A percentile compares a stretch with the other conserved stretches of the same genome.
Conservation (phyloP, 2,113 vertebrate genomes). For the Pterophyllum scalare region DNA sequence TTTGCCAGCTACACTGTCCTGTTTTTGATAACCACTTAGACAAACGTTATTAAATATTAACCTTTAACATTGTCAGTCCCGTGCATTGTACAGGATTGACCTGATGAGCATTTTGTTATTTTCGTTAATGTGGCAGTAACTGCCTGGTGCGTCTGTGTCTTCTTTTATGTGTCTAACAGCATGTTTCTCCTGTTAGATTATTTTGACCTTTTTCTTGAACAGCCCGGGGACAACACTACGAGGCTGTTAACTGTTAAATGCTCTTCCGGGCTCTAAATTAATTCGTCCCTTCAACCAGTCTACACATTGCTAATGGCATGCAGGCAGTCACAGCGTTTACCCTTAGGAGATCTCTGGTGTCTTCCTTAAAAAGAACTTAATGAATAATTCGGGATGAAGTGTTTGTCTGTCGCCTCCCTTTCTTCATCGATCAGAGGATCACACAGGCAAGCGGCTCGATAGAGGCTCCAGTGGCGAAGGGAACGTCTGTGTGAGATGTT, state of each 20-base stretch:
- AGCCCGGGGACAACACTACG: conserved; percentile 32
- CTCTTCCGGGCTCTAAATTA: conserved; percentile 42
- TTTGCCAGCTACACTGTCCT: background rate
- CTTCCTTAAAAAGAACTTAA: conserved; percentile 39
- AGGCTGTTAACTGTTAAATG: conserved; percentile 50
- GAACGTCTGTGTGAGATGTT: conserved; percentile 37
- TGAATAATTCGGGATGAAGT: background rate
- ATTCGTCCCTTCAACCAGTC: conserved; percentile 34
- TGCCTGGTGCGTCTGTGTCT: background rate
- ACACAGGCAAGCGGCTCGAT: conserved; percentile 52
- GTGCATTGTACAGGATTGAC: background rate
- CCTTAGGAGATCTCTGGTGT: conserved; percentile 17
- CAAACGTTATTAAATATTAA: background rate
- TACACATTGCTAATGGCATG: conserved; percentile 28
- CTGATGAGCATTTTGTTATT: conserved; percentile 3
- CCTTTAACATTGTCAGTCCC: background rate
- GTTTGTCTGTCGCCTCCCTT: conserved; percentile 36
- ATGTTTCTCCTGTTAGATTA: conserved; percentile 9
- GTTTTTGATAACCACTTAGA: background rate
- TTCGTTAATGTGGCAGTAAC: conserved; percentile 7
- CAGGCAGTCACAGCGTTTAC: conserved; percentile 13
- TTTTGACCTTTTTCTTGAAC: conserved; percentile 36
- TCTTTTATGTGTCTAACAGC: conserved; percentile 9
- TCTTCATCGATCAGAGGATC: conserved; percentile 50
- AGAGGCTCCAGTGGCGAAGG: conserved; percentile 43